Evolutionary conservation across 1,140 invertebrate genomes (phyloP).

Genomic region (Stegodyphus dumicola): DNA sequence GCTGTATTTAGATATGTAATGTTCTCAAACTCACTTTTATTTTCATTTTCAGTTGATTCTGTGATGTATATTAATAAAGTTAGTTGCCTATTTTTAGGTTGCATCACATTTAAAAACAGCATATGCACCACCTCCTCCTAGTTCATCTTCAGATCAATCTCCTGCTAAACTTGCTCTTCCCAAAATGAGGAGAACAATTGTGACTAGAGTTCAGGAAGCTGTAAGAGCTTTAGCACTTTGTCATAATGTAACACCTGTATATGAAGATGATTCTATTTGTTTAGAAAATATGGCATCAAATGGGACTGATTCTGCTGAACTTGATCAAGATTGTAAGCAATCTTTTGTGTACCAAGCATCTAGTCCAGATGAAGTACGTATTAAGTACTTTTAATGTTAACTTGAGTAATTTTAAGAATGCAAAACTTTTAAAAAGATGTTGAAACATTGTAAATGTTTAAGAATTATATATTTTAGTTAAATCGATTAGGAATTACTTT

Average conservation of each 20-base stretch:
- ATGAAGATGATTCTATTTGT: conserved; percentile 72
- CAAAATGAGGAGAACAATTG: conserved; percentile 76
- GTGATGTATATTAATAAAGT: too few relatives aligned
- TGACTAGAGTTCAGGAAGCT: conserved; percentile 86
- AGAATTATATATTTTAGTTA: too few relatives aligned
- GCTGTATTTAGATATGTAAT: too few relatives aligned
- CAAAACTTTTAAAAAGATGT: too few relatives aligned
- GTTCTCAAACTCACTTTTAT: not conserved
- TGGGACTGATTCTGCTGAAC: conserved; percentile 70
- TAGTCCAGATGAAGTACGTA: conserved; percentile 90
- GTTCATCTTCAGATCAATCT: conserved; percentile 48
- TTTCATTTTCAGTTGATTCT: not conserved
- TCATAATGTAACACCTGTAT: conserved; percentile 99
- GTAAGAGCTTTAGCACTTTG: conserved; percentile 95
- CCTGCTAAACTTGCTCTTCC: conserved; percentile 45
- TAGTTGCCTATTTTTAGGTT: conserved; percentile 58
- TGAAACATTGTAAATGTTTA: too few relatives aligned
- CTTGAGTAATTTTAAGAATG: too few relatives aligned
- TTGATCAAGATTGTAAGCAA: conserved; percentile 73
- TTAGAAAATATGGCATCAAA: conserved; percentile 9
- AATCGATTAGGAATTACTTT: too few relatives aligned
- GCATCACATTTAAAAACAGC: conserved; percentile 64
- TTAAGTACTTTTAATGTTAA: not conserved
- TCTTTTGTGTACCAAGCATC: conserved; percentile 82
- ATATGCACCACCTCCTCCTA: conserved; percentile 61